Evolutionary conservation across 2,888 invertebrate species (phyloP), one percentile per base, ranked within the genome.

Genomic region (Polyommatus iphigenia): DNA sequence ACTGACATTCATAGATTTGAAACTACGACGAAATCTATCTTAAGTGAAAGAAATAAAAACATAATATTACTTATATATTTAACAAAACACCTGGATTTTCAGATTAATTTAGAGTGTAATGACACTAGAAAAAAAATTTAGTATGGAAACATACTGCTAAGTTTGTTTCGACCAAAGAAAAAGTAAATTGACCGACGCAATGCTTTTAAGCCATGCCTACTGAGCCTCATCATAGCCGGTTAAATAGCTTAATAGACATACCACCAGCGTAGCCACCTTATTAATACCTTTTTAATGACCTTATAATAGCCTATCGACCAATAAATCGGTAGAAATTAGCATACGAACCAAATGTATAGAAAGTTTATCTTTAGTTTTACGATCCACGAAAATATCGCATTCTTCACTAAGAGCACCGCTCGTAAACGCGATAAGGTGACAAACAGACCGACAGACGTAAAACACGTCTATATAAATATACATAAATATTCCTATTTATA

Each of bases 321-420:
- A 73, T 73, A 73, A 46, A 46, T 73, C 46, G 46, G 24, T 20
- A 41, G 46, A 46, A 29, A 75, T 54, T 75, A 75, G 50, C 50
- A 75, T 75, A 75, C 29, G 24, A 54, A 75, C 50, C 54, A 54
- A 29, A 75, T 75, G 29, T 54, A 75, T 7, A 75, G 20, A 20
- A 73, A 36, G 79, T 79, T 80, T 79, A 80, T 78, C 79, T 81
- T 79, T 78, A 81, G 79, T 80, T 81, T 81, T 81, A 78, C 79
- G 80, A 79, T 80, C 57, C 59, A 79, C 79, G 59, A 77, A 79
- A 79, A 80, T 77, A 80, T 78, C 76, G 78, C 79, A 81, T 80
- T 81, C 80, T 78, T n/a, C 36, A 54, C 81, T 84, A 80, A 84
- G 83, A 83, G 82, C 83, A 84, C 83, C 81, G 81, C 76, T 83